A percentile compares a stretch with the other conserved stretches of the same genome.
Conservation (phyloP, 2,113 vertebrate genomes). For the Stegastes partitus region DNA sequence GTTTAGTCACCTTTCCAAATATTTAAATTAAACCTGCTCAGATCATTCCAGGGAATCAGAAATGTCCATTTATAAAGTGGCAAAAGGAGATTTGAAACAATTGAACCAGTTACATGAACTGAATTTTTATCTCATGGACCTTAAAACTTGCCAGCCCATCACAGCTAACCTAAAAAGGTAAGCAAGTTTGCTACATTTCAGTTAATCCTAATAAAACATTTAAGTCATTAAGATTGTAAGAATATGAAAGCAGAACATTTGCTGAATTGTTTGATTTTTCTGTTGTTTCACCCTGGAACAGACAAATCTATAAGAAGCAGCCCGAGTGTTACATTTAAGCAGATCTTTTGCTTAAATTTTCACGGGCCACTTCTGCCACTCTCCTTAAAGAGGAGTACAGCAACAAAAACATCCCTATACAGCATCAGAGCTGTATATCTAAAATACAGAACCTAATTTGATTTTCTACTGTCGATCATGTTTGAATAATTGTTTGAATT, state of each 20-base stretch:
- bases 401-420: not conserved
- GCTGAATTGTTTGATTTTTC: not conserved
- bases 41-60: not conserved
- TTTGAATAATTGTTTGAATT: constrained; percentile 36
- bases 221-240: too few species aligned
- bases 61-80: not conserved
- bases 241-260: too few species aligned
- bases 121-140: too few species aligned
- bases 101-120: not conserved
- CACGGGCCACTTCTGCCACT: too few species aligned
- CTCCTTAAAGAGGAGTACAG: not conserved
- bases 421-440: not conserved
- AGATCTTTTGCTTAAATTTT: not conserved
- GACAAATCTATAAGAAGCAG: not conserved
- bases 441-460: not conserved
- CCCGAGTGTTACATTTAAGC: not conserved
- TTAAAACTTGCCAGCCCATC: too few species aligned
- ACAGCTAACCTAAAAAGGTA: too few species aligned
- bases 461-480: not conserved
- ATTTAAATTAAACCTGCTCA: not conserved
- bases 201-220: too few species aligned
- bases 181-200: too few species aligned
- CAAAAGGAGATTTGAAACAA: not conserved
- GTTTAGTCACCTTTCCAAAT: constrained; percentile 4
- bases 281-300: too few species aligned